phyloP scores from a whole-genome alignment of 2,113 vertebrate genomes.

The Zonotrichia leucophrys region DNA sequence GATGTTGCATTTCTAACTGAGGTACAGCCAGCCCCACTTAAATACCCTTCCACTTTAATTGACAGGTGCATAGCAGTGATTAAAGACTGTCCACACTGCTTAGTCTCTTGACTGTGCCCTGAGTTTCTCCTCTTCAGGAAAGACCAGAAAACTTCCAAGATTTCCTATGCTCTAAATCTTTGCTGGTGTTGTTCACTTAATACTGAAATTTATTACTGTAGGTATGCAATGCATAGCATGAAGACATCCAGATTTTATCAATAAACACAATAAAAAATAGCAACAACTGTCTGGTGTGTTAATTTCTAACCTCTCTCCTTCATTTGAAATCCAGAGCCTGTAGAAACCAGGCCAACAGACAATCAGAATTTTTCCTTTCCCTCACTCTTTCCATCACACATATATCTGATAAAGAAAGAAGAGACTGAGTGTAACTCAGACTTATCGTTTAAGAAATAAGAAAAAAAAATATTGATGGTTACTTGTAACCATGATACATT shows the following conservation, averaged over 20 bases:
- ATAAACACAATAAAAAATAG: neutral
- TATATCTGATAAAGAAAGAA: neutral
- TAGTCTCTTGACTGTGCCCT: neutral
- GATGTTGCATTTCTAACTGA: neutral
- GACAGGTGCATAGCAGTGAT: neutral
- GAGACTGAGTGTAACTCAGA: neutral
- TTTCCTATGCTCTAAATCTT: neutral
- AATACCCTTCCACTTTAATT: neutral
- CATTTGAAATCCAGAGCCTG: neutral
- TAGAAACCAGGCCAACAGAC: neutral
- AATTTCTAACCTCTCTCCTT: neutral
- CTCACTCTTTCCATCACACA: neutral
- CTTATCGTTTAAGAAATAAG: neutral
- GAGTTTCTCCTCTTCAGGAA: neutral
- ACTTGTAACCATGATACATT: neutral
- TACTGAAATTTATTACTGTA: neutral
- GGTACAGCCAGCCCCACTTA: neutral
- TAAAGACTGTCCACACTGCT: neutral
- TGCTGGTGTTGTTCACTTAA: neutral
- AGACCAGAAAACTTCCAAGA: neutral
- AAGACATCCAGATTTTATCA: neutral
- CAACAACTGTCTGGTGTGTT: neutral
- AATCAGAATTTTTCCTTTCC: neutral
- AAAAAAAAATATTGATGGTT: neutral
- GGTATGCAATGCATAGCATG: neutral